A percentile compares a stretch with the other conserved stretches of the same genome.
phyloP scores from a whole-genome alignment of 2,888 invertebrate genomes.

The Trichopoda pennipes region DNA sequence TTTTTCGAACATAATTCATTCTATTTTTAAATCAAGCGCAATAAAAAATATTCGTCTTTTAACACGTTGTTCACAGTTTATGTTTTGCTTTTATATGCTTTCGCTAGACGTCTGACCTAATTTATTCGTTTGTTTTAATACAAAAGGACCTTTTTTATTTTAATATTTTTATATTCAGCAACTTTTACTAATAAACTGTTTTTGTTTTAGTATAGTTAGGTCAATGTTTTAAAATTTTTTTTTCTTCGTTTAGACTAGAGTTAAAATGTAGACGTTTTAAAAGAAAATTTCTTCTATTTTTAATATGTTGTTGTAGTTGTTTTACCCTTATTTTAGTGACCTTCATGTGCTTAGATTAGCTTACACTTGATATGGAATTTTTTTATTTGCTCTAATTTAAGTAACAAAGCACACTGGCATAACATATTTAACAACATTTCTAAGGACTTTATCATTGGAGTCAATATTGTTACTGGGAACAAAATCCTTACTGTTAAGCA shows the following conservation, averaged over 20 bases:
- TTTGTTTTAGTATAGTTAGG: conserved; percentile 6
- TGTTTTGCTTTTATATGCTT: background rate
- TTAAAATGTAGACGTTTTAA: background rate
- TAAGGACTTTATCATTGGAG: background rate
- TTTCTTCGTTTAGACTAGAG: background rate
- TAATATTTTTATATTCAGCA: background rate
- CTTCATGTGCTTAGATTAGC: conserved; percentile 14
- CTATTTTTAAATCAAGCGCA: background rate
- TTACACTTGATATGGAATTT: conserved; percentile 1
- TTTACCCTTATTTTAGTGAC: conserved; percentile 9
- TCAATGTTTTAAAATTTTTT: conserved; percentile 8
- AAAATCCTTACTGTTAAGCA: conserved; percentile 13
- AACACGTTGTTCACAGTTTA: background rate
- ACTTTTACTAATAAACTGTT: background rate
- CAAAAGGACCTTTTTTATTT: background rate
- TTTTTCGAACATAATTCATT: background rate
- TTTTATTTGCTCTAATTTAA: conserved; percentile 23
- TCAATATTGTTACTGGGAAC: conserved; percentile 24
- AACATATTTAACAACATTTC: background rate
- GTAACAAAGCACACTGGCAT: conserved; percentile 4
- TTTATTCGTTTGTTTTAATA: background rate
- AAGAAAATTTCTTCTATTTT: background rate
- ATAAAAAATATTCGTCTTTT: background rate
- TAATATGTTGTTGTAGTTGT: background rate
- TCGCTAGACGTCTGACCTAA: conserved; percentile 15